Percentiles rank a stretch among this genome's conserved stretches.
phyloP scores from a whole-genome alignment of 1,140 invertebrate genomes.

The Heliconius hewitsoni region DNA sequence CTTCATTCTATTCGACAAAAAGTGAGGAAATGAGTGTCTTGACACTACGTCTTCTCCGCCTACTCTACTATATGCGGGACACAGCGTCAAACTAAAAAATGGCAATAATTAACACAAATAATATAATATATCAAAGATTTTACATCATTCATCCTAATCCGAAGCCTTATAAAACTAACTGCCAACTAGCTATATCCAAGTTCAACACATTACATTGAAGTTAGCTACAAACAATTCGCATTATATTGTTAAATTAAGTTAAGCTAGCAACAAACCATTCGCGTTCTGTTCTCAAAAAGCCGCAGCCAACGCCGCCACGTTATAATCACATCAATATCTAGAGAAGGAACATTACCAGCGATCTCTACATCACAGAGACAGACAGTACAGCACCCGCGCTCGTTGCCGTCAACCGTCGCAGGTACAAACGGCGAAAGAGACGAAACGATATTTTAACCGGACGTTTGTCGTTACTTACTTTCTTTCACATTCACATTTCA shows the following conservation, averaged over 20 bases:
- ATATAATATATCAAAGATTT: background rate
- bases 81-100: too few relatives aligned
- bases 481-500: conserved; percentile 45
- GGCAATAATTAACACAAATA: background rate
- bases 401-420: background rate
- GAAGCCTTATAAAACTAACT: background rate
- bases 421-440: conserved; percentile 55
- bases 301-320: background rate
- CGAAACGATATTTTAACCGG: conserved; percentile 54
- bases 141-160: background rate
- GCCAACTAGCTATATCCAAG: background rate
- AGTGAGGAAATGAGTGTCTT: too few relatives aligned
- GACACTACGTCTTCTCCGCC: too few relatives aligned
- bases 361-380: background rate
- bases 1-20: too few relatives aligned
- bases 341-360: background rate
- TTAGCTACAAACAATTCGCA: background rate
- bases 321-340: conserved; percentile 9
- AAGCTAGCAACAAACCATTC: background rate
- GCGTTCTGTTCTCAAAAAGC: conserved; percentile 2
- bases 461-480: conserved; percentile 49
- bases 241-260: background rate
- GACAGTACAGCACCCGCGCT: background rate
- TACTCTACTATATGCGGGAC: too few relatives aligned
- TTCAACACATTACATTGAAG: background rate